Evolutionary conservation across 2,113 vertebrate species (phyloP), one percentile per base, ranked within the genome.

Genomic region (Mustelus asterias): DNA sequence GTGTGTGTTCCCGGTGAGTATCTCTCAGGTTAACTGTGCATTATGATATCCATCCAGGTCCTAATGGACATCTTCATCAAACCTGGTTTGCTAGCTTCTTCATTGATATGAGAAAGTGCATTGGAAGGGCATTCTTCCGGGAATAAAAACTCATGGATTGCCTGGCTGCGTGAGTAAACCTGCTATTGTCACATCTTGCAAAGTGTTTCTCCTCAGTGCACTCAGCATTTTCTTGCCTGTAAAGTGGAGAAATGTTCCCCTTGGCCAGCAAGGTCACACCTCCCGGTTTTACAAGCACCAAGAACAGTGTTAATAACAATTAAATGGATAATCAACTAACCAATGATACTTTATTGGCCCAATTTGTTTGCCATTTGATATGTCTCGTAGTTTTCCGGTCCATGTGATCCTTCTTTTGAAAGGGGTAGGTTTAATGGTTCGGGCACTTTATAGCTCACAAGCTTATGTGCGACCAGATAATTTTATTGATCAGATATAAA

Each of bases 331-430:
- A 94, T 94, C 93, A 94, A 41, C 65, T 14, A 94, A 93, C 22
- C 41, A 94, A 94, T 94, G 10, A 48, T 72, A 95, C 41, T 72
- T 95, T 72, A 95, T 95, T 95, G 67, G 41, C 29, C 94, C 94
- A 95, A 76, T 76, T 95, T 54, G 41, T 95, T 95, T 72, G 41
- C 44, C 98, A 98, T 98, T 96, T 97, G 96, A 97, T 97, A 96
- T 96, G 96, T 96, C 78, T 88, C n/a, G 65, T 96, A 96, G 97
- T 96, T 89, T 29, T 95, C 78, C 29, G n/a, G 96, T 96, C 97
- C 96, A 70, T 78, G 85, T 96, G 96, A 96, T 97, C 96, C 97
- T 97, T 97, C 13, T 63, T 96, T 97, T 95, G 97, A 95, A 95
- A 95, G 67, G 37, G 44, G 16, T 54, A 48, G 67, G 41, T 76